A percentile compares a stretch with the other conserved stretches of the same genome.
phyloP scores from a whole-genome alignment of 2,888 invertebrate species.

The Deilephila porcellus region DNA sequence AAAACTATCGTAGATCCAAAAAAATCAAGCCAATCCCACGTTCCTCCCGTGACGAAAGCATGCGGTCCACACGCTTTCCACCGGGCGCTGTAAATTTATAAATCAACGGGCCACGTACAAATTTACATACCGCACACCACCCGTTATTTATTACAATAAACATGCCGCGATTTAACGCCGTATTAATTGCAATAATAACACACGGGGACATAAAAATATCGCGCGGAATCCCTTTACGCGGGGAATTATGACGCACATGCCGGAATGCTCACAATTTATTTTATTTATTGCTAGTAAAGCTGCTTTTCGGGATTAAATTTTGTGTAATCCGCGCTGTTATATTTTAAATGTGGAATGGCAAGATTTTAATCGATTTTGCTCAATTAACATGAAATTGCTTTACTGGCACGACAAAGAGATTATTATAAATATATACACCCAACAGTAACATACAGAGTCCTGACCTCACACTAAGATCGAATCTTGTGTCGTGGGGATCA shows the following conservation, averaged over 20 bases:
- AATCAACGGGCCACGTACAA: slow-evolving; percentile 38
- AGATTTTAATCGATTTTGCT: background rate
- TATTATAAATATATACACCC: too few relatives aligned
- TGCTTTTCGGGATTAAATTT: slow-evolving; percentile 19
- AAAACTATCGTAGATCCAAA: background rate
- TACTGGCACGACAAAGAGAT: too few relatives aligned
- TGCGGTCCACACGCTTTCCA: slow-evolving; percentile 27
- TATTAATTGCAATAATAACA: slow-evolving; percentile 54
- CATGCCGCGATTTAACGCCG: slow-evolving; percentile 58
- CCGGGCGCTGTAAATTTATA: slow-evolving; percentile 40
- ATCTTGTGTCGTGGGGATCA: too few relatives aligned
- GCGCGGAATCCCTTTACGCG: slow-evolving; percentile 15
- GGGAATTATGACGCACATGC: slow-evolving; percentile 3
- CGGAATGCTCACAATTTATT: slow-evolving; percentile 25
- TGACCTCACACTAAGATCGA: too few relatives aligned
- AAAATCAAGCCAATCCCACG: background rate
- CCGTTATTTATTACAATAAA: slow-evolving; percentile 66
- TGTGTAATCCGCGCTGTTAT: slow-evolving; percentile 39
- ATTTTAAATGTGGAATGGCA: background rate
- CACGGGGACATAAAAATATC: slow-evolving; percentile 19
- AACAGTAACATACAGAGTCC: too few relatives aligned
- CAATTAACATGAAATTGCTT: too few relatives aligned
- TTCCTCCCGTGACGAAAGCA: background rate
- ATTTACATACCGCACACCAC: slow-evolving; percentile 40
- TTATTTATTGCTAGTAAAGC: slow-evolving; percentile 25